Conservation (phyloP, 30 jellyfish, hydroid and myxozoan species). For the Chironex yamaguchii region DNA sequence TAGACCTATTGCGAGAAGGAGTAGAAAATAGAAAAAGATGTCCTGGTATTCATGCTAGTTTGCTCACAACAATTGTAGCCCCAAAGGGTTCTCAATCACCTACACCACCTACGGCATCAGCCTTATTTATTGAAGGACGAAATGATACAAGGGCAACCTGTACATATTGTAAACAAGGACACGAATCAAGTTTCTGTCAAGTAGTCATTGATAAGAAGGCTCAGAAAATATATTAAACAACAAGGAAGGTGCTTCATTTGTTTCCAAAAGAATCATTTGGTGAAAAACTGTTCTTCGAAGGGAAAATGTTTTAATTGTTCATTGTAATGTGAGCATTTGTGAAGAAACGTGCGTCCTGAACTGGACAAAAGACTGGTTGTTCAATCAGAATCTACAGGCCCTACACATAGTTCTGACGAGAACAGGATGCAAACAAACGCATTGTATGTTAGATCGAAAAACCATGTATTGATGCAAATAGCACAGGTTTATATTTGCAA, state of each 20-base stretch:
- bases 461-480: too few species aligned
- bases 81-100: not conserved
- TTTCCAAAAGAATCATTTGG: slow-evolving; percentile 10
- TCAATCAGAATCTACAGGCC: too few species aligned
- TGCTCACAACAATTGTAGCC: not conserved
- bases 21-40: slow-evolving; percentile 43
- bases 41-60: slow-evolving; percentile 20
- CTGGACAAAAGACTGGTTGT: too few species aligned
- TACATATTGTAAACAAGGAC: slow-evolving; percentile 7
- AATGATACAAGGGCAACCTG: not conserved
- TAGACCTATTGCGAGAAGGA: slow-evolving; percentile 15
- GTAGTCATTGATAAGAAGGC: slow-evolving; percentile 6
- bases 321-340: too few species aligned
- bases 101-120: slow-evolving; percentile 2
- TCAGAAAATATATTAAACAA: not conserved
- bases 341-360: too few species aligned
- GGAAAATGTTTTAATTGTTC: too few species aligned
- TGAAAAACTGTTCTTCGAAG: slow-evolving; percentile 8
- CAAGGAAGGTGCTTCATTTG: slow-evolving; percentile 29
- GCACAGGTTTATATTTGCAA: too few species aligned
- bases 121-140: not conserved
- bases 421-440: too few species aligned
- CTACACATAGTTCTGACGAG: too few species aligned
- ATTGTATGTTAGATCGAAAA: too few species aligned
- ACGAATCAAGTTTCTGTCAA: slow-evolving; percentile 3